Evolutionary conservation across 2,888 invertebrate genomes (phyloP), one percentile per base, ranked within the genome.

Genomic region (Rhynchonema sp.): DNA sequence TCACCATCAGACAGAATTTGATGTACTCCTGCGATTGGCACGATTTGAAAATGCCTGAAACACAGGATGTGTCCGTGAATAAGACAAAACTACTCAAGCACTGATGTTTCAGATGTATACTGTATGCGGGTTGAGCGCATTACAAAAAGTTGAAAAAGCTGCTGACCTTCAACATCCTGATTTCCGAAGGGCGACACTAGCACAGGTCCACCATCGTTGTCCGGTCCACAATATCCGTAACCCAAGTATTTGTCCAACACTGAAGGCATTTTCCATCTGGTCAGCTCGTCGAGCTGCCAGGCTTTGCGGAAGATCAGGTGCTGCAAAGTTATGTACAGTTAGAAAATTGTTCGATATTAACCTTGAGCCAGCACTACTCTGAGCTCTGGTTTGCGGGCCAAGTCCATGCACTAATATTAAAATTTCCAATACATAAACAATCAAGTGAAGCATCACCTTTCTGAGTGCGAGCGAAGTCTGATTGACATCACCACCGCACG

Each of bases 11-110:
- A 20, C 69, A 70, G 64, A 67, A 70, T 60, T 70, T 72, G 64
- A 72, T 72, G 64, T 72, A 72, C 60, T 72, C 72, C 30, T 67
- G 62, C 25, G 71, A 68, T 30, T 70, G 68, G 22, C 70, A 69
- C 13, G 69, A 69, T 59, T 69, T 65, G 38, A 72, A 62, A 59
- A 72, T 65, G 22, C 71, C 68, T 69, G 59, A 30, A 62, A 54
- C n/a, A n/a, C n/a, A n/a, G n/a, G n/a, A n/a, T n/a, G n/a, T n/a
- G n/a, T n/a, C n/a, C n/a, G n/a, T 38, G 9, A 38, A 17, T 13
- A 38, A 38, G 9, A 38, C 38, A 38, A 6, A 38, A 38, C 38
- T 6, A 13, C 38, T 13, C 38, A 38, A 17, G 38, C 17, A 17
- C 38, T 13, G 9, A 38, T 38, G n/a, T 38, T 38, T 38, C 9